Base-by-base conservation (phyloP, 1,140 invertebrate genomes). In the Drosophila ironensis region DNA sequence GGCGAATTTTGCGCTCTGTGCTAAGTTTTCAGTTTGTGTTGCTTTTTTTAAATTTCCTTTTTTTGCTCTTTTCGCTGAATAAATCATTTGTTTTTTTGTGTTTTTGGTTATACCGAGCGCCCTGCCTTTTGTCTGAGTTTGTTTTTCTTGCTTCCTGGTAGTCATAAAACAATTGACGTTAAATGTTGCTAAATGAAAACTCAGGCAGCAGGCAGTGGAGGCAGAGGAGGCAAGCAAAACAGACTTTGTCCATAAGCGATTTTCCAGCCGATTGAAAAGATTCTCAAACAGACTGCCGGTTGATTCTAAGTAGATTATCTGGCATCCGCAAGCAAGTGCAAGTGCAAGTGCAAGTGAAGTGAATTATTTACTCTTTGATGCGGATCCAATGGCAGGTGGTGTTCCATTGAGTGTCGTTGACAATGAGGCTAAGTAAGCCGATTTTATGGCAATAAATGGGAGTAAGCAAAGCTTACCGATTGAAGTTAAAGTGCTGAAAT, bases 151-250 rank as follows among this genome's bases (percentile, higher is more conserved):
- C 27, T 61, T n/a, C 67, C 73, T 72, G 60, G 40, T 25, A 71
- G 69, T 72, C 78, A 86, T 84, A 86, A 84, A 84, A 80, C 80
- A 86, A 84, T 86, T 84, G 80, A 77, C 70, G 60, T 68, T 84
- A 75, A 86, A 84, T 84, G 80, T 72, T 54, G 70, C 64, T 60
- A 80, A 84, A 74, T 80, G 70, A 64, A 64, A 64, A 48, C 57
- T 48, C 56, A 12, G 56, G 12, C 41, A 17, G 25, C 11, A 28
- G 27, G 17, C 5, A 38, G 4, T 11, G 37, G 25, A 53, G 25
- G 7, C 9, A 38, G n/a, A 35, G 33, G 3, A 20, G 24, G 4
- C 4, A n/a, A n/a, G 41, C n/a, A 33, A 16, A 40, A 17, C 25
- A 9, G 14, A 24, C 42, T 47, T 45, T 38, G 30, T 47, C 41